Evolutionary conservation across 1,140 invertebrate genomes (phyloP).

Genomic region (Samia ricini): DNA sequence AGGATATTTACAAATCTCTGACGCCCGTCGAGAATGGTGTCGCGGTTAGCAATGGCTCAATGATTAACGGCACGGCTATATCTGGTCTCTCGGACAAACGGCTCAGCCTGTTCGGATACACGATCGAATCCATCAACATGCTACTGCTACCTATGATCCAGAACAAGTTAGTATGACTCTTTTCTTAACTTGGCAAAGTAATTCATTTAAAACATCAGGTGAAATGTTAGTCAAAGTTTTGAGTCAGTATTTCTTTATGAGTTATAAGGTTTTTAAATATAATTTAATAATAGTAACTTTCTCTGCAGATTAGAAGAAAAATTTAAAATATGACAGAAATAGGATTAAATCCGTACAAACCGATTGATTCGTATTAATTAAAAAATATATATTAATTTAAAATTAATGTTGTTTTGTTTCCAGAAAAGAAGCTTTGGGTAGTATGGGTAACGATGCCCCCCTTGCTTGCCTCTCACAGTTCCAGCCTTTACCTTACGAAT

Average conservation of each 20-base stretch:
- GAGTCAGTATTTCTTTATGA: neutral
- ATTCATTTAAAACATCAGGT: no score
- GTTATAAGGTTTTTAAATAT: slow-evolving; percentile 6
- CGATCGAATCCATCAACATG: slow-evolving; percentile 96
- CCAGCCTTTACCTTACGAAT: slow-evolving; percentile 96
- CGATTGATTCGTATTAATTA: no score
- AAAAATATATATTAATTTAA: no score
- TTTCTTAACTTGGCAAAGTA: no score
- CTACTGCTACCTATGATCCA: slow-evolving; percentile 97
- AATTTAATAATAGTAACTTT: slow-evolving; percentile 2
- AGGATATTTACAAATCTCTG: slow-evolving; percentile 76
- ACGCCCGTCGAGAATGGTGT: slow-evolving; percentile 44
- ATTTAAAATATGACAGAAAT: neutral
- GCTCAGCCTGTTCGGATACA: slow-evolving; percentile 95
- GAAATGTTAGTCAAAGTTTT: no score
- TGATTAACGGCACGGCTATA: slow-evolving; percentile 16
- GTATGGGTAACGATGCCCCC: slow-evolving; percentile 99
- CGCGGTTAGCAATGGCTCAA: slow-evolving; percentile 47
- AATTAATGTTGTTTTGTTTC: slow-evolving; percentile 27
- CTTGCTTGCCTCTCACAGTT: slow-evolving; percentile 97
- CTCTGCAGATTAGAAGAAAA: neutral
- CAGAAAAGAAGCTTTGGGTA: slow-evolving; percentile 98
- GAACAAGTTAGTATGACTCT: slow-evolving; percentile 94
- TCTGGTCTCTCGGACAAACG: slow-evolving; percentile 82
- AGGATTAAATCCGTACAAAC: no score